Conservation (phyloP, 2,113 vertebrate species). For the Falco punctatus region DNA sequence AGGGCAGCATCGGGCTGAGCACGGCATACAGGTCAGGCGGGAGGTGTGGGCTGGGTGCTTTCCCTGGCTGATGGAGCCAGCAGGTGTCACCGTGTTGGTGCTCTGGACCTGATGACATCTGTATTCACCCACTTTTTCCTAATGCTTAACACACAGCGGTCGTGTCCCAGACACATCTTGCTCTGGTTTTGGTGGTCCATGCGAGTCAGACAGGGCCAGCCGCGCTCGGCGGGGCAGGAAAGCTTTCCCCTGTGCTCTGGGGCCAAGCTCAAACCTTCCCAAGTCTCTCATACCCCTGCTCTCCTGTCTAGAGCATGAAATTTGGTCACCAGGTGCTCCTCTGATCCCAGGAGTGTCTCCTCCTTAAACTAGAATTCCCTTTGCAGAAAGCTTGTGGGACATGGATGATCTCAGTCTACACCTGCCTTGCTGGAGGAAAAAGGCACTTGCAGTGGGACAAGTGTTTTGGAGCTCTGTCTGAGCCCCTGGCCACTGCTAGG, state of each 20-base stretch:
- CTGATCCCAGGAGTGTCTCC: no score
- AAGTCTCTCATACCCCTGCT: not conserved
- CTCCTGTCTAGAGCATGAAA: not conserved
- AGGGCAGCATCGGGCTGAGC: not conserved
- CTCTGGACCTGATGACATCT: not conserved
- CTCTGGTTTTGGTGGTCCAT: not conserved
- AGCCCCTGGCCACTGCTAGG: not conserved
- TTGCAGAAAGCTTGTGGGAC: not conserved
- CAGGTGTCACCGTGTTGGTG: rapidly evolving
- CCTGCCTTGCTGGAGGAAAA: not conserved
- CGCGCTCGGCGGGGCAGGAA: rapidly evolving
- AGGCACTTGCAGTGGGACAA: rapidly evolving
- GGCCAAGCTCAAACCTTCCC: not conserved
- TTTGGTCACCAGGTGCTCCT: no score
- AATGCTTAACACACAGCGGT: not conserved
- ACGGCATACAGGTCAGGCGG: rapidly evolving
- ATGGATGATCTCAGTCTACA: not conserved
- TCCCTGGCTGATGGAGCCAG: not conserved
- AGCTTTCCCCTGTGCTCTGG: not conserved
- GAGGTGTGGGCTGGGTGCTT: not conserved
- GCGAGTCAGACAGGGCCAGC: not conserved
- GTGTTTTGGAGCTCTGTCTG: not conserved
- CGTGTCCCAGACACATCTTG: not conserved
- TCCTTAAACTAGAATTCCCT: not conserved
- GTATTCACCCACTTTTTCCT: not conserved